Base-by-base conservation (phyloP, 1,140 invertebrate species). In the Drosophila eugracilis region DNA sequence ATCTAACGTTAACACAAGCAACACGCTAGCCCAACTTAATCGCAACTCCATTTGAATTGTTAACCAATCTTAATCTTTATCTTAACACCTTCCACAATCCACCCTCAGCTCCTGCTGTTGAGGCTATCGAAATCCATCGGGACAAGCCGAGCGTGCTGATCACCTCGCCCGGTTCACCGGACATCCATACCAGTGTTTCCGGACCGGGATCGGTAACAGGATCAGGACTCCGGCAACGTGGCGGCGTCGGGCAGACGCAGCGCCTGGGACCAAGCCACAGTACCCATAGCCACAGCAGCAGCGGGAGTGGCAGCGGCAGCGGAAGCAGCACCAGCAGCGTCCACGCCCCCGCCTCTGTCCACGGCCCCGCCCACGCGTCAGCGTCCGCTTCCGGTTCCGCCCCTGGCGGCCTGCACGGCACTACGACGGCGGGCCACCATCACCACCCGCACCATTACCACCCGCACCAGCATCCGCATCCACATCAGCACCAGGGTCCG, bases 81-180 rank as follows among this genome's bases (percentile, higher is more conserved):
- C 15, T 12, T n/a, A 58, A 36, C n/a, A n/a, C 15, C 22, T 3
- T n/a, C n/a, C 1, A 21, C 14, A 34, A 39, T 50, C 22, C 0
- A 5, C 3, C 7, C 10, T 26, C 45, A 83, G 78, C 90, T 5
- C 66, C 81, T 30, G 67, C 47, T 7, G 73, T 89, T 22, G 90
- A 91, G 59, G 72, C 81, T 5, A 73, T 90, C 21, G 90, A 91
- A 42, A 63, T 85, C 37, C 92, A 94, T 47, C 94, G 95, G 76
- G 95, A 96, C 76, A 96, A 96, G 91, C 96, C 96, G 22, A 96
- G 95, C 89, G 96, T 97, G 37, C 93, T 97, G 84, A 96, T 97
- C 76, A 97, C 96, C 62, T 97, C 96, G 58, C 97, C 96, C 4
- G 96, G 96, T 37, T 97, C 96, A 58, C 96, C 96, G 12, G 96